phyloP scores from a whole-genome alignment of 2,888 invertebrate species.

The Andrena bicolor region DNA sequence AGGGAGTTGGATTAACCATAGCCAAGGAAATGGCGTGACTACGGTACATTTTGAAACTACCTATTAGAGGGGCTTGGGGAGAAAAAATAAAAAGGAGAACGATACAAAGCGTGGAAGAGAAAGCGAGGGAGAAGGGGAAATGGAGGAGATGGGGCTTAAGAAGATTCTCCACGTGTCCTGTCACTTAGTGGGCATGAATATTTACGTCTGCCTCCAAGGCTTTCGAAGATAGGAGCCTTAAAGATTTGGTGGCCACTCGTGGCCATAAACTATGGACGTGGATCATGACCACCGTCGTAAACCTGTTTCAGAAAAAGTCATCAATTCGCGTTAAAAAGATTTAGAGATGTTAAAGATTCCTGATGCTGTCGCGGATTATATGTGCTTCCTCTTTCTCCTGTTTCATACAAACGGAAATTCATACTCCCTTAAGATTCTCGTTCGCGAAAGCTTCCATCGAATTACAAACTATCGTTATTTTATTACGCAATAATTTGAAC shows the following conservation, averaged over 20 bases:
- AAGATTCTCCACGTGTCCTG: slow-evolving; percentile 61
- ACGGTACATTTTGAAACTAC: slow-evolving; percentile 38
- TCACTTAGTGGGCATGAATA: slow-evolving; percentile 72
- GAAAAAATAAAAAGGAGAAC: neutral
- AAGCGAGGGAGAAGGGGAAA: neutral
- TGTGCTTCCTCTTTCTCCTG: neutral
- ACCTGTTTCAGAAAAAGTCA: slow-evolving; percentile 16
- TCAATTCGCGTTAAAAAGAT: slow-evolving; percentile 30
- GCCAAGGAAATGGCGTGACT: slow-evolving; percentile 26
- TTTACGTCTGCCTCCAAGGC: slow-evolving; percentile 63
- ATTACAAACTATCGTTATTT: neutral
- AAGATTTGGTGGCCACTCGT: slow-evolving; percentile 54
- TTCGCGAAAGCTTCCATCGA: neutral
- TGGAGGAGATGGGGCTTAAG: slow-evolving; percentile 22
- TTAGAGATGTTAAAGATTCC: neutral
- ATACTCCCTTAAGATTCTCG: neutral
- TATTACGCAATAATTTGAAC: neutral
- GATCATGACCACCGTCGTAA: slow-evolving; percentile 32
- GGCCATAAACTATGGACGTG: slow-evolving; percentile 51
- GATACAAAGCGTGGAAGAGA: slow-evolving; percentile 9
- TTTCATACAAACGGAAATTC: neutral
- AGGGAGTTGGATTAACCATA: slow-evolving; percentile 9
- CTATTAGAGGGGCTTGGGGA: slow-evolving; percentile 30
- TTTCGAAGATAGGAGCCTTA: slow-evolving; percentile 38
- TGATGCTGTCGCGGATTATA: neutral